phyloP scores from a whole-genome alignment of 2,888 invertebrate genomes.

The Tipula unca region DNA sequence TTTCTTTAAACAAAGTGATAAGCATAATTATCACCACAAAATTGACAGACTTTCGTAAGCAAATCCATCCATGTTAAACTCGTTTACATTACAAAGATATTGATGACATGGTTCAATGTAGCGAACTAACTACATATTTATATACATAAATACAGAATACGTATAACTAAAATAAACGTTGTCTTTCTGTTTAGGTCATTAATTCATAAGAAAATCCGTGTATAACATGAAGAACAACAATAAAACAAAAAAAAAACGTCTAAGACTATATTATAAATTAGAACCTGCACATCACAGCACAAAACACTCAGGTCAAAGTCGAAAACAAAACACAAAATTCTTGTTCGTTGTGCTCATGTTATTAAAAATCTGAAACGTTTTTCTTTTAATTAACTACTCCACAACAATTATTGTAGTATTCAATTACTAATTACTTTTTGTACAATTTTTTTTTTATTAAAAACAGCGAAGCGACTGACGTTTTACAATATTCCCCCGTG shows the following conservation, averaged over 20 bases:
- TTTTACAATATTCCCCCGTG: not conserved
- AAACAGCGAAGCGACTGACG: not conserved
- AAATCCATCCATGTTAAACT: not conserved
- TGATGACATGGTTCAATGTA: not conserved
- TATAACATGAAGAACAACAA: not conserved
- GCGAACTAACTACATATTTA: not conserved
- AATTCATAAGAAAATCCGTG: not conserved
- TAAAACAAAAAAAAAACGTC: not conserved
- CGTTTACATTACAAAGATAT: not conserved
- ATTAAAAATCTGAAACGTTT: not conserved
- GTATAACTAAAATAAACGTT: not conserved
- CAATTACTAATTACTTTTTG: not conserved
- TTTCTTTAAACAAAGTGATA: not conserved
- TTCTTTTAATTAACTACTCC: not conserved
- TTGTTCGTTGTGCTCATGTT: not conserved
- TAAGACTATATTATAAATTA: not conserved
- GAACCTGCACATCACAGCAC: not conserved
- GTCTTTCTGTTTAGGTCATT: not conserved
- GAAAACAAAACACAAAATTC: not conserved
- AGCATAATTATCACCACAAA: not conserved
- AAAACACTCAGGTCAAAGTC: slow-evolving; percentile 3
- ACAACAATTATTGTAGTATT: not conserved
- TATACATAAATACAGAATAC: not conserved
- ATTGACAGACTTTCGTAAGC: not conserved
- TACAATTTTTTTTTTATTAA: not conserved